phyloP scores from a whole-genome alignment of 2,113 vertebrate genomes.

The Planiliza haematocheilus region DNA sequence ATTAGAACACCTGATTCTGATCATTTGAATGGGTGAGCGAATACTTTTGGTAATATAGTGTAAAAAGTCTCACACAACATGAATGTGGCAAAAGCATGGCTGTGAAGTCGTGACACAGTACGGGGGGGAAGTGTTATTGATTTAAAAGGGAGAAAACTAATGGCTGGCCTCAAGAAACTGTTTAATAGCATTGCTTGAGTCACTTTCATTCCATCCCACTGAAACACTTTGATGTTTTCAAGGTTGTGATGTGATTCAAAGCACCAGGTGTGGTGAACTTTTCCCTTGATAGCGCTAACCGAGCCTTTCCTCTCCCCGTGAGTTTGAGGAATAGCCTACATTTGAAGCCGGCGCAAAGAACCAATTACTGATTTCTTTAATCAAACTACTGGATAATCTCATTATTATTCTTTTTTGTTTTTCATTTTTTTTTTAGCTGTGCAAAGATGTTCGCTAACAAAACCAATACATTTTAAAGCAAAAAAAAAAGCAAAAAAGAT shows the following conservation, averaged over 20 bases:
- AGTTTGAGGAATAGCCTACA: constrained; percentile 18
- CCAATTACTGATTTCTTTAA: constrained; percentile 17
- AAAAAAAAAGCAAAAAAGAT: neutral
- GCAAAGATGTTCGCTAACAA: no score
- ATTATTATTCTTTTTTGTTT: neutral
- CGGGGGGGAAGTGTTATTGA: constrained; percentile 54
- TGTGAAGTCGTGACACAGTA: constrained; percentile 47
- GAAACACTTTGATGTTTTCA: constrained; percentile 76
- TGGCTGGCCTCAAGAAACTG: constrained; percentile 66
- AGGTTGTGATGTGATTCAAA: constrained; percentile 74
- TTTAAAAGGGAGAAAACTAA: constrained; percentile 66
- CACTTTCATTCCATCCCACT: constrained; percentile 64
- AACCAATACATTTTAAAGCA: neutral
- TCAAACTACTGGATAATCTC: constrained; percentile 13
- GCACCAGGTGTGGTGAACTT: constrained; percentile 54
- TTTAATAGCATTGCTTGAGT: constrained; percentile 70
- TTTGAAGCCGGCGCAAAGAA: constrained; percentile 18
- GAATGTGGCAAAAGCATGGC: constrained; percentile 32
- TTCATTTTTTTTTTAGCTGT: no score
- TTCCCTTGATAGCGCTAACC: constrained; percentile 41
- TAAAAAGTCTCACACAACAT: constrained; percentile 5
- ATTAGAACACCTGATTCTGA: no score
- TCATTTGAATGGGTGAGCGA: no score
- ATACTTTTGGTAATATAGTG: no score
- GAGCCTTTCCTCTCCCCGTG: constrained; percentile 8